Evolutionary conservation across 2,797 vertebrate genomes (phyloP).

Genomic region (Paramormyrops hopkinsi): DNA sequence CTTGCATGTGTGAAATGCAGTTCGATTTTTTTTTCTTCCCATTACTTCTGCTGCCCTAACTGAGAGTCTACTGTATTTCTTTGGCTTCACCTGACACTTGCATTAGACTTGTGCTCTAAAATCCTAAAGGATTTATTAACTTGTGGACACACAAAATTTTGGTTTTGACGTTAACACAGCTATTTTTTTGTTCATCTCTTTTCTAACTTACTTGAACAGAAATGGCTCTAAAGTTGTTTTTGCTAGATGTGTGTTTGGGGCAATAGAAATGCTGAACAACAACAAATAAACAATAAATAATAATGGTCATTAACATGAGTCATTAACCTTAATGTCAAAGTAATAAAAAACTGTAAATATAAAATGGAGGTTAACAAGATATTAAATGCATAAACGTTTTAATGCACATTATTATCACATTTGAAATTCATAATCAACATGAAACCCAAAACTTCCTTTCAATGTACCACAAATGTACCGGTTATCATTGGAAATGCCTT

Average conservation of each 20-base stretch:
- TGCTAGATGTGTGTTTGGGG: background rate
- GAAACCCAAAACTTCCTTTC: background rate
- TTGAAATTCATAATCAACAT: background rate
- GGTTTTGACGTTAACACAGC: background rate
- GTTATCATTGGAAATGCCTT: background rate
- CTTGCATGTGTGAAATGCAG: background rate
- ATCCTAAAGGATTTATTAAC: background rate
- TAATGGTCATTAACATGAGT: background rate
- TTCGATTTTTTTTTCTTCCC: background rate
- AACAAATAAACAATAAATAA: background rate
- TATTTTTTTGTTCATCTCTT: background rate
- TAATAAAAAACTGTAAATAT: background rate
- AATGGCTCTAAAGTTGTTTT: background rate
- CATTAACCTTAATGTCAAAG: background rate
- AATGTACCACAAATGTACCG: background rate
- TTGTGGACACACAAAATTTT: background rate
- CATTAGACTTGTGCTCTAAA: background rate
- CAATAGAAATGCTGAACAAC: background rate
- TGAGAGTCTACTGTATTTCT: background rate
- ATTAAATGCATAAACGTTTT: background rate
- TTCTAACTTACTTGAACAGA: background rate
- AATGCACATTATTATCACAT: background rate
- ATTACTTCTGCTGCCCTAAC: background rate
- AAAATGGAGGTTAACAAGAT: background rate
- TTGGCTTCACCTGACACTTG: background rate